Base-by-base conservation (phyloP, 2,113 vertebrate genomes). In the Marcusenius ussheri region DNA sequence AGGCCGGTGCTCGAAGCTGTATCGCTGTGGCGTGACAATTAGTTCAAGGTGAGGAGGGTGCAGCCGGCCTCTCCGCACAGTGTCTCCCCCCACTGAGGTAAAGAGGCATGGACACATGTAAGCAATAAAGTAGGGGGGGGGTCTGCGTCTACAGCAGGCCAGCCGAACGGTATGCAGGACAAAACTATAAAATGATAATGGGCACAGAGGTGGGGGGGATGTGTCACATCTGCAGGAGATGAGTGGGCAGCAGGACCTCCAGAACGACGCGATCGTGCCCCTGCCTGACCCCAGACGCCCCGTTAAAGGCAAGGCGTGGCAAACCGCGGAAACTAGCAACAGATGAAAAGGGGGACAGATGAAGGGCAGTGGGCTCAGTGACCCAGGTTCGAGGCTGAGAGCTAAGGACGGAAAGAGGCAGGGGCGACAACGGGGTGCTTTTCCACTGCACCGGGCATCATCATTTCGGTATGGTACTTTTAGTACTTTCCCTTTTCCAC, bases 41-140 rank as follows among this genome's bases (percentile, higher is more conserved):
- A 97, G 96, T 97, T 97, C 96, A 97, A 97, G 96, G 96, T 97
- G 96, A 95, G 94, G 95, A 96, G 95, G 96, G 97, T 96, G 96
- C 96, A 96, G 95, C 70, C 95, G 93, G 94, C 95, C 92, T 80
- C 92, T 94, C 95, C 89, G 95, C 96, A 96, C 96, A 96, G 96
- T 96, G 96, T 96, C 96, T 97, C 96, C 96, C 94, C 95, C 96
- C 93, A 95, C 96, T 96, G 96, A 95, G 96, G 96, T 95, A 95
- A 96, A 96, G 96, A 95, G 94, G 95, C 94, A 93, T 91, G 94
- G 96, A 96, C 97, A 97, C 96, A 96, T 97, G 97, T 95, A 96
- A 96, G 95, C 96, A 96, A 97, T 97, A 97, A 97, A 96, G 93
- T 91, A 95, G 45, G 95, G 95, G 47, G 49, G 95, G 95, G 5